Conservation (phyloP, 2,113 vertebrate species). For the Neogobius melanostomus region DNA sequence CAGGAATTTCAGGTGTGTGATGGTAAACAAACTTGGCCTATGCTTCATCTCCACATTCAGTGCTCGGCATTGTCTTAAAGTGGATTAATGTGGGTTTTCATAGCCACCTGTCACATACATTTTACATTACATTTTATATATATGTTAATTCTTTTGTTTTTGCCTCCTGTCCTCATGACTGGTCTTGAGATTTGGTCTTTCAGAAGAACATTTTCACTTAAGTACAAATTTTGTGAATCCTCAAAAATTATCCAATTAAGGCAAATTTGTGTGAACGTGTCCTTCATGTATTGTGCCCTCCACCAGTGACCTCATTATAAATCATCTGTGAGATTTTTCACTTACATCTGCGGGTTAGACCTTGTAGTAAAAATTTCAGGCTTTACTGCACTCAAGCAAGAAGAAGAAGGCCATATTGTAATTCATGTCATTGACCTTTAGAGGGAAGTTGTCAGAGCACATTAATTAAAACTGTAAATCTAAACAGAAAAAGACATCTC, state of each 20-base stretch:
- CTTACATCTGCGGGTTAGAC: constrained; percentile 1
- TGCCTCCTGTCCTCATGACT: too few species aligned
- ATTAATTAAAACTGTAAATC: constrained; percentile 4
- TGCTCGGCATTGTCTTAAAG: background rate
- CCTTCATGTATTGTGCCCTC: background rate
- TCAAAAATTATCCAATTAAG: background rate
- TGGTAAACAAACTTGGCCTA: background rate
- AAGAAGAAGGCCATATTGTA: background rate
- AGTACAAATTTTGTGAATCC: too few species aligned
- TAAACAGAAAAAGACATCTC: background rate
- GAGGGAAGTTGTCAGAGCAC: background rate
- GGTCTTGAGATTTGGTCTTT: too few species aligned
- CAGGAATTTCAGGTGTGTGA: background rate
- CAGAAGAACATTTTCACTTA: too few species aligned
- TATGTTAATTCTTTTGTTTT: too few species aligned
- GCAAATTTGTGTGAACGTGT: background rate
- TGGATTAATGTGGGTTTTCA: background rate
- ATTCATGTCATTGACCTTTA: constrained; percentile 2
- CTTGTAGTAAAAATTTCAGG: background rate
- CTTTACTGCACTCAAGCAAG: background rate
- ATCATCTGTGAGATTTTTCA: constrained; percentile 1
- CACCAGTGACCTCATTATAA: background rate
- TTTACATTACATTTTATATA: too few species aligned
- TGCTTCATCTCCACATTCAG: background rate
- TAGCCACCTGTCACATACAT: background rate